Evolutionary conservation across 2,113 vertebrate species (phyloP).

Genomic region (Polyodon spathula): DNA sequence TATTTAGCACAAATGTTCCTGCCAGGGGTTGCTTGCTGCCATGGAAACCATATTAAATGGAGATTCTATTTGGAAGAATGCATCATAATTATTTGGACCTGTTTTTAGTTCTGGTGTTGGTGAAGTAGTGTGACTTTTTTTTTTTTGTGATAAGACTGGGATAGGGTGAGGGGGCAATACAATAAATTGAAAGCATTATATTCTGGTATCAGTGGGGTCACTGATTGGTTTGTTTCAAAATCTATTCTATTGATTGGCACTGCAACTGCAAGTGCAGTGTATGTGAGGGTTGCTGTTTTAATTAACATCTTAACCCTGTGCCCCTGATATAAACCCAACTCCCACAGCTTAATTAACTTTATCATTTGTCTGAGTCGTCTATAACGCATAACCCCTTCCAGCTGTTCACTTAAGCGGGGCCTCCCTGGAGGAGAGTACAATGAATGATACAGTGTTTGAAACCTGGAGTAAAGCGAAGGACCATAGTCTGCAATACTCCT

Average conservation of each 20-base stretch:
- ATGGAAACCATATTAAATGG: slow-evolving; percentile 73
- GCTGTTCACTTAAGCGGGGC: too few species aligned
- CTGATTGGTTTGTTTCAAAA: slow-evolving; percentile 25
- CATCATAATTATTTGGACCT: slow-evolving; percentile 66
- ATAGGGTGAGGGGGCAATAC: too few species aligned
- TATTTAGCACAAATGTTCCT: slow-evolving; percentile 74
- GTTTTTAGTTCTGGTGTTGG: too few species aligned
- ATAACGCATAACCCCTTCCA: too few species aligned
- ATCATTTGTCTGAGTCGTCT: slow-evolving; percentile 37
- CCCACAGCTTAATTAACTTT: slow-evolving; percentile 70
- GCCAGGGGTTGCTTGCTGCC: slow-evolving; percentile 67
- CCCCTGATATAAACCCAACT: slow-evolving; percentile 51
- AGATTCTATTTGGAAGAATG: slow-evolving; percentile 67
- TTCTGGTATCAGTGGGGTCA: neutral
- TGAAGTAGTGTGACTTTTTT: too few species aligned
- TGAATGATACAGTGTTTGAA: too few species aligned
- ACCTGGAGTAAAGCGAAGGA: too few species aligned
- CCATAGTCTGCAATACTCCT: too few species aligned
- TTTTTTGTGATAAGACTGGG: too few species aligned
- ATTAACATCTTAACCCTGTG: slow-evolving; percentile 65
- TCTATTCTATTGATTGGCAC: slow-evolving; percentile 67
- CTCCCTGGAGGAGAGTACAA: too few species aligned
- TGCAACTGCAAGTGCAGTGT: slow-evolving; percentile 58
- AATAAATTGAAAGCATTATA: too few species aligned
- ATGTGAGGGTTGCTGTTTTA: slow-evolving; percentile 56